Conservation (phyloP, 2,797 vertebrate species). For the Myotis daubentonii region DNA sequence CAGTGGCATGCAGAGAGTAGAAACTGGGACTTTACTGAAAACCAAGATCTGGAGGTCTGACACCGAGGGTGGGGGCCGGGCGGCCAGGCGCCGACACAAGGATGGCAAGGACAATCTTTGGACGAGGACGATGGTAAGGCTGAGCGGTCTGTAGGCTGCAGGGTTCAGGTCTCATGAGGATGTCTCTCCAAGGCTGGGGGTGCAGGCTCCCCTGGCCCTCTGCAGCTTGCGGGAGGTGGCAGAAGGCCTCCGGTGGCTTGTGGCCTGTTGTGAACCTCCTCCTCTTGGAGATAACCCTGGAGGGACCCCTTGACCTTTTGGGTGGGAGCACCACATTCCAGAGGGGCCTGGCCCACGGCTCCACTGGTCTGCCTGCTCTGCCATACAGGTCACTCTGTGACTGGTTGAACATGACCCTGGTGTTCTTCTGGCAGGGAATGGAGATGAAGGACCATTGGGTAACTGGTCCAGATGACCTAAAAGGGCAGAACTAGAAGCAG, state of each 20-base stretch:
- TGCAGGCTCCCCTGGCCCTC: conserved; percentile 23
- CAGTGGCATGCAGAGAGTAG: conserved; percentile 66
- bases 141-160: conserved; percentile 59
- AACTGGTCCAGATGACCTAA: conserved; percentile 32
- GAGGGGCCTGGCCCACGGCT: not conserved
- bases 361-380: not conserved
- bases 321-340: not conserved
- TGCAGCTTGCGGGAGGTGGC: conserved; percentile 47
- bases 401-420: not conserved
- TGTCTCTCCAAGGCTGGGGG: conserved; percentile 51
- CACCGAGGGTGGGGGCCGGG: not conserved
- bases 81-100: conserved; percentile 21
- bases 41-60: conserved; percentile 45
- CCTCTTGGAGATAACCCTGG: not conserved
- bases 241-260: conserved; percentile 74
- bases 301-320: conserved; percentile 23
- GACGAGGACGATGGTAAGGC: conserved; percentile 78
- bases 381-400: not conserved
- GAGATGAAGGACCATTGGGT: conserved; percentile 24
- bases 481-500: conserved; percentile 1
- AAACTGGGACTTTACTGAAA: conserved; percentile 62
- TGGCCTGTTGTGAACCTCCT: conserved; percentile 61
- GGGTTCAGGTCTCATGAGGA: not conserved
- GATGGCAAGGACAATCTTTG: conserved; percentile 46
- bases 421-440: not conserved